These are phyloP conservation scores for Limenitis camilla DNA, from an alignment of 2,888 invertebrate genomes.

Conservation along the genomic window DNA sequence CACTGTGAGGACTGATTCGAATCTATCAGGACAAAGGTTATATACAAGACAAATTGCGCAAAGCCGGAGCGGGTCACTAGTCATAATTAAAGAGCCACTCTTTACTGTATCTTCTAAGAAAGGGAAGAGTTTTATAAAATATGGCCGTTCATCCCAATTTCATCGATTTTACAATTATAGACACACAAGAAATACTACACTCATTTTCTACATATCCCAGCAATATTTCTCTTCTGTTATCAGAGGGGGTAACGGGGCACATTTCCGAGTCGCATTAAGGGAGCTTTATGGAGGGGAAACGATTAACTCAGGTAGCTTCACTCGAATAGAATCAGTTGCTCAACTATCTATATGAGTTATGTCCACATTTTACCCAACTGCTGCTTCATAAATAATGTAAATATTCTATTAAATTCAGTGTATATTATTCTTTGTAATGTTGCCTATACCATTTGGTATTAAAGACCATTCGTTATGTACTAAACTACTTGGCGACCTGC, in stretches of 20 bases:
- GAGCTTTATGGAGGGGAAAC: slow-evolving; percentile 15
- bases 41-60: no score
- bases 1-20: no score
- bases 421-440: no score
- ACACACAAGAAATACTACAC: no score
- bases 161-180: neutral
- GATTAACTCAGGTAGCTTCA: slow-evolving; percentile 15
- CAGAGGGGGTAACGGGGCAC: slow-evolving; percentile 4
- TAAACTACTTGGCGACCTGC: no score
- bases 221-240: slow-evolving; percentile 15
- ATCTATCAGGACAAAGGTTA: no score
- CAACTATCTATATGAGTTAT: slow-evolving; percentile 1
- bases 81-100: no score
- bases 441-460: no score
- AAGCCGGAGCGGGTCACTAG: no score
- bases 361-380: neutral
- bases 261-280: slow-evolving; percentile 15
- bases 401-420: neutral
- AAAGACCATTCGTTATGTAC: no score
- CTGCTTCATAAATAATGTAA: neutral
- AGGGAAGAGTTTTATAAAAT: neutral
- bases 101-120: no score
- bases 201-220: neutral
- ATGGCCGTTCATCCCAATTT: neutral
- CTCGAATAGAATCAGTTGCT: neutral